These are phyloP conservation scores for Ataeniobius toweri DNA, from an alignment of 2,797 vertebrate species.

Conservation along the genomic window DNA sequence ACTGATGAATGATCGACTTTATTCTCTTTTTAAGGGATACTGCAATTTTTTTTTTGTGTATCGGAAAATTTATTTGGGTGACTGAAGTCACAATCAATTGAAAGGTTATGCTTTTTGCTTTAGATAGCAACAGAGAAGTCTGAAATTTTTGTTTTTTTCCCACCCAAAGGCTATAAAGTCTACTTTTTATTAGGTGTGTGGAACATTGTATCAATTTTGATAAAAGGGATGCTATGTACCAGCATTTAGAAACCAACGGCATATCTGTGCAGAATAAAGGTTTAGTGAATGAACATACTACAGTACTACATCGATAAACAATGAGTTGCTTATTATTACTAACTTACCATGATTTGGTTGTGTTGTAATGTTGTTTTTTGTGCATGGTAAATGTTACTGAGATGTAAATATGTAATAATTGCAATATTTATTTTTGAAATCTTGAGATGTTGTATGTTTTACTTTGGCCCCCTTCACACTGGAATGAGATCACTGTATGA, in stretches of 20 bases:
- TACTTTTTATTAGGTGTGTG: neutral
- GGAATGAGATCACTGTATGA: neutral
- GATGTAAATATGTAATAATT: constrained; percentile 61
- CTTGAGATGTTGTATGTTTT: constrained; percentile 26
- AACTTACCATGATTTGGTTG: constrained; percentile 20
- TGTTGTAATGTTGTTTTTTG: constrained; percentile 25
- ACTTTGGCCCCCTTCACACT: neutral
- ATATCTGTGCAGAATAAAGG: constrained; percentile 16
- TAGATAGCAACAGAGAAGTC: neutral
- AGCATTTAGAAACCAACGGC: constrained; percentile 3
- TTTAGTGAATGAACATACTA: constrained; percentile 3
- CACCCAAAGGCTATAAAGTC: neutral
- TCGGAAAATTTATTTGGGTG: neutral
- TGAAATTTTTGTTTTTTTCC: neutral
- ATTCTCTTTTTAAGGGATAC: neutral
- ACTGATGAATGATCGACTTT: constrained; percentile 17
- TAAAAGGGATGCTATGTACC: neutral
- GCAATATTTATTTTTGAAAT: constrained; percentile 47
- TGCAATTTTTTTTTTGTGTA: neutral
- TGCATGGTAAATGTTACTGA: constrained; percentile 26
- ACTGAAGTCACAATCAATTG: neutral
- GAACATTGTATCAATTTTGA: neutral
- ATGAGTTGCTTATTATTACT: neutral
- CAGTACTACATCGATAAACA: neutral
- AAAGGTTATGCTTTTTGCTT: neutral